Evolutionary conservation across 2,113 vertebrate genomes (phyloP), one percentile per base, ranked within the genome.

Genomic region (Pygoscelis antarcticus): DNA sequence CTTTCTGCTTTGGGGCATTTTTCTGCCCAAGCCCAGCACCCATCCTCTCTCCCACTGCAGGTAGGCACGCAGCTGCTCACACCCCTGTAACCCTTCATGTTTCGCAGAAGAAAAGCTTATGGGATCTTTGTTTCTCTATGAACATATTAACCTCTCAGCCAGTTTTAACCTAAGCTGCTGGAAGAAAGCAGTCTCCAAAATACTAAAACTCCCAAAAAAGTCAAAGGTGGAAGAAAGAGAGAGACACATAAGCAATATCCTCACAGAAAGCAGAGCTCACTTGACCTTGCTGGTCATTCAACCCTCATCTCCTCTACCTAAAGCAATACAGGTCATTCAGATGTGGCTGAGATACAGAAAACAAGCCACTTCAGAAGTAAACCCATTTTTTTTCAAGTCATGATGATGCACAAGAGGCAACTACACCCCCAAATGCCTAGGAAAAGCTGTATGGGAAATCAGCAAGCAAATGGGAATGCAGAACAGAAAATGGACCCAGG

Each of bases 1-100:
- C 18, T 49, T 83, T 72, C 71, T 10, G 7, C 18, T 90, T 25
- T 61, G 1, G 23, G 36, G 29, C 8, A 9, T 40, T 68, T 76
- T 65, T 4, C 8, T 6, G 30, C 14, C 74, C 1, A 0, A 52
- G 16, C 21, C 17, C n/a, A 27, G 44, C 36, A 40, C 10, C 20
- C 71, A 60, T 21, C 32, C 27, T 61, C 40, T 60, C 16, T 55
- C 38, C 27, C 30, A 16, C 10, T 3, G 1, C 0, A 0, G 34
- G 34, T 46, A 19, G 36, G 52, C 52, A 52, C 0, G 0, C 1
- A 5, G 42, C 8, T 5, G 0, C 42, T 58, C 52, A 18, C 34
- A 46, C 13, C 34, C n/a, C 65, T 30, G 16, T 21, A 58, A 62
- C 11, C 27, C 55, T 69, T 32, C 7, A 23, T 0, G 2, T 66